Conservation (phyloP, 2,797 vertebrate genomes). For the Babyrousa celebensis region DNA sequence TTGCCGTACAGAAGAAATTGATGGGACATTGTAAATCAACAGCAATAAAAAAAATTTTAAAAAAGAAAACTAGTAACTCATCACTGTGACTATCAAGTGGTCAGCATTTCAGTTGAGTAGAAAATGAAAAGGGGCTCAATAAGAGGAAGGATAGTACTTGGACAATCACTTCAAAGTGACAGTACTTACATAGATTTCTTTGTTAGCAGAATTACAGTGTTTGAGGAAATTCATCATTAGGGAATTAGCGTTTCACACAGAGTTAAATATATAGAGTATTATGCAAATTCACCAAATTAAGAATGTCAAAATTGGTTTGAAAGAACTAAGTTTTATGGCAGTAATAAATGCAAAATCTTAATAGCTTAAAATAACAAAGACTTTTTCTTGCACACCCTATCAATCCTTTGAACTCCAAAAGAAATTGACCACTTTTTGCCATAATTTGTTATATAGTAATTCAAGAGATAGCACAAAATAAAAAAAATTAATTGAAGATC, state of each 20-base stretch:
- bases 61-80: neutral
- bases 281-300: neutral
- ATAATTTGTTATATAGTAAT: neutral
- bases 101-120: neutral
- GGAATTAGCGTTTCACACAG: neutral
- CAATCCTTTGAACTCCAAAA: neutral
- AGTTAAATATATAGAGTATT: neutral
- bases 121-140: neutral
- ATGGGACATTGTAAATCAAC: too few species aligned
- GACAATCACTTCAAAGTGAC: neutral
- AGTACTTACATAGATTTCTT: neutral
- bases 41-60: too few species aligned
- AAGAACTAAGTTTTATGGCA: neutral
- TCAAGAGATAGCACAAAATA: slow-evolving; percentile 26
- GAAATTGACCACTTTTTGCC: neutral
- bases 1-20: too few species aligned
- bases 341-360: neutral
- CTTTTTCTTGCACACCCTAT: neutral
- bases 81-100: neutral
- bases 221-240: neutral
- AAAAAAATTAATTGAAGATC: neutral
- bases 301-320: neutral
- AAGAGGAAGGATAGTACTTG: neutral
- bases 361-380: slow-evolving; percentile 3
- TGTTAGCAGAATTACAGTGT: neutral